phyloP scores from a whole-genome alignment of 2,888 invertebrate genomes.

The Hydrotaea cyrtoneurina region DNA sequence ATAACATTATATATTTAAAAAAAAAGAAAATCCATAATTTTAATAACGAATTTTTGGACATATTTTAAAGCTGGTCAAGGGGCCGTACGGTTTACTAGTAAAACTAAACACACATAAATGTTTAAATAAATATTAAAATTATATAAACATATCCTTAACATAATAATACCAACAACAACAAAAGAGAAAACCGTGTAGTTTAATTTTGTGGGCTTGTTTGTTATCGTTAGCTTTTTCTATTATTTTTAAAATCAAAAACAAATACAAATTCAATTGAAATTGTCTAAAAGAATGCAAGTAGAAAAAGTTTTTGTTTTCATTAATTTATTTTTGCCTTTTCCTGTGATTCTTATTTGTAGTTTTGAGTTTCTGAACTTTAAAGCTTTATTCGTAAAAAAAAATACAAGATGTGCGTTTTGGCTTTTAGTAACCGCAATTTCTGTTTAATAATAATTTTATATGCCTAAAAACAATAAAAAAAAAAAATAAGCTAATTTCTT shows the following conservation, averaged over 20 bases:
- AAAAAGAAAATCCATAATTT: constrained; percentile 8
- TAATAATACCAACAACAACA: not conserved
- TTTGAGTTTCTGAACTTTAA: constrained; percentile 9
- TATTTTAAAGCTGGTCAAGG: constrained; percentile 67
- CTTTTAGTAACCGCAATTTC: constrained; percentile 35
- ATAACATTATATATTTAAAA: constrained; percentile 27
- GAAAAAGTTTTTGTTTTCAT: constrained; percentile 62
- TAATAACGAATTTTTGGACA: constrained; percentile 13
- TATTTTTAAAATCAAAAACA: constrained; percentile 22
- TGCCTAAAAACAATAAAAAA: not conserved
- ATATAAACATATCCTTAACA: constrained; percentile 20
- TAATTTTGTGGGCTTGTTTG: constrained; percentile 47
- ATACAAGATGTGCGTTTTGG: constrained; percentile 39
- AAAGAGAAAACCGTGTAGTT: constrained; percentile 26
- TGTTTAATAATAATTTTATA: constrained; percentile 14
- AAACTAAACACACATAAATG: constrained; percentile 31
- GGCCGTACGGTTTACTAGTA: constrained; percentile 65
- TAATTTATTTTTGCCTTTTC: constrained; percentile 47
- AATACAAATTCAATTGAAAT: constrained; percentile 8
- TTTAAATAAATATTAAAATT: constrained; percentile 27
- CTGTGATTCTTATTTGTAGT: constrained; percentile 47
- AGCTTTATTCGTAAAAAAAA: constrained; percentile 20
- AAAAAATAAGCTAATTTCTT: not conserved
- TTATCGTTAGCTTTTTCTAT: constrained; percentile 43
- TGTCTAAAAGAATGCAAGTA: constrained; percentile 60